Conservation (phyloP, 2,797 vertebrate genomes). For the Xyrichtys novacula region DNA sequence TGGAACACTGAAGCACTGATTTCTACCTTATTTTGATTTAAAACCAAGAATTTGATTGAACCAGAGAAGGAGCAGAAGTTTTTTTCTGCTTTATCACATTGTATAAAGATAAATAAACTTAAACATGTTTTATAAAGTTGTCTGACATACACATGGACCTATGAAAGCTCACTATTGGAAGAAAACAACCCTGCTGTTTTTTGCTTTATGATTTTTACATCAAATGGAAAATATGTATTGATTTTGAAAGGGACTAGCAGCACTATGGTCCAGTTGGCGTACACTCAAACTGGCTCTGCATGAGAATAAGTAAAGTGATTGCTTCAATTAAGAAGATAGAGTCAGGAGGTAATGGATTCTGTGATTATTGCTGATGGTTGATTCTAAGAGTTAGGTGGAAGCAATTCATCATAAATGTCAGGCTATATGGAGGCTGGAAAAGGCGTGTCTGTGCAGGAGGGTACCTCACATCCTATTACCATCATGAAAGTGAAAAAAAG, state of each 20-base stretch:
- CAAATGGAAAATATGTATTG: conserved; percentile 58
- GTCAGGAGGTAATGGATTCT: conserved; percentile 61
- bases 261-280: conserved; percentile 30
- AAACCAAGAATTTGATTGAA: conserved; percentile 3
- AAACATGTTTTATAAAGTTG: conserved; percentile 30
- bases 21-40: background rate
- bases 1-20: background rate
- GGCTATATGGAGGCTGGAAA: conserved; percentile 7
- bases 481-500: background rate
- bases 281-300: conserved; percentile 22
- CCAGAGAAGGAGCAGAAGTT: background rate
- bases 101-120: conserved; percentile 38
- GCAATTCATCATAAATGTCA: conserved; percentile 37
- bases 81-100: conserved; percentile 20
- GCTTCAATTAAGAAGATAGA: conserved; percentile 68
- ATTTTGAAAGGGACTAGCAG: conserved; percentile 46
- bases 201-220: conserved; percentile 36
- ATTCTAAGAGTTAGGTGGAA: conserved; percentile 37
- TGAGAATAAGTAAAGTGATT: conserved; percentile 62
- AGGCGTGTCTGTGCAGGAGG: conserved; percentile 6
- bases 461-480: background rate
- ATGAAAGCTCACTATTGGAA: conserved; percentile 47
- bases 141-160: conserved; percentile 26
- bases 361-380: conserved; percentile 64
- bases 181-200: conserved; percentile 28